Base-by-base conservation (phyloP, 2,113 vertebrate genomes). In the Protobothrops mucrosquamatus region DNA sequence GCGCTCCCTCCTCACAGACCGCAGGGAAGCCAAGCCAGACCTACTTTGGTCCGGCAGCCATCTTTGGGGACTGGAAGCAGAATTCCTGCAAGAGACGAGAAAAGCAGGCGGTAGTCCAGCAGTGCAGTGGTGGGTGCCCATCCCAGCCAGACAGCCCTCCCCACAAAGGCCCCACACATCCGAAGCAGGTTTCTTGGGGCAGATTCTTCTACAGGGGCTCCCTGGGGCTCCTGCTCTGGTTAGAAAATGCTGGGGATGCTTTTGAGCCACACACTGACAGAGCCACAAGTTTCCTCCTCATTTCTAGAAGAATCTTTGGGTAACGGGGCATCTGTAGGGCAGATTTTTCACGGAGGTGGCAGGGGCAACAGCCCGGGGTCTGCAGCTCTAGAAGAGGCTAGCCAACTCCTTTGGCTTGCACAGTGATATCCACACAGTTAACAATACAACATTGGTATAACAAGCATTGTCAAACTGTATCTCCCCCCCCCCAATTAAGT, bases 31-130 rank as follows among this genome's bases (percentile, higher is more conserved):
- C 14, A n/a, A 74, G n/a, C 8, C 59, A n/a, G 3, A 89, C 96
- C 93, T 94, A 96, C 97, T 97, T 97, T 26, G 93, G 1, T 91
- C 95, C 95, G 0, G 93, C 3, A 88, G 93, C 94, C 97, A 97
- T 97, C 94, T 93, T 92, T 87, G 85, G 10, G 95, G 69, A 87
- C 0, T 0, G 0, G 0, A 69, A 48, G 87, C n/a, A 0, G 89
- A 29, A 0, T 46, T 92, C 85, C 97, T 97, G 93, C 0, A 0
- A 74, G 74, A 92, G 94, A 64, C 94, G 57, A 74, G 0, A 4
- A 43, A 56, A 34, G 23, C 14, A 64, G 0, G 0, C 34, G 0
- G 23, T 64, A 74, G 2, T n/a, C 23, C 61, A 64, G 3, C 74
- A 22, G 34, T 8, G 34, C 74, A 43, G 15, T 8, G 74, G 18